These are phyloP conservation scores for Tetranychus urticae DNA, from an alignment of 1,140 invertebrate species.

Conservation along the genomic window DNA sequence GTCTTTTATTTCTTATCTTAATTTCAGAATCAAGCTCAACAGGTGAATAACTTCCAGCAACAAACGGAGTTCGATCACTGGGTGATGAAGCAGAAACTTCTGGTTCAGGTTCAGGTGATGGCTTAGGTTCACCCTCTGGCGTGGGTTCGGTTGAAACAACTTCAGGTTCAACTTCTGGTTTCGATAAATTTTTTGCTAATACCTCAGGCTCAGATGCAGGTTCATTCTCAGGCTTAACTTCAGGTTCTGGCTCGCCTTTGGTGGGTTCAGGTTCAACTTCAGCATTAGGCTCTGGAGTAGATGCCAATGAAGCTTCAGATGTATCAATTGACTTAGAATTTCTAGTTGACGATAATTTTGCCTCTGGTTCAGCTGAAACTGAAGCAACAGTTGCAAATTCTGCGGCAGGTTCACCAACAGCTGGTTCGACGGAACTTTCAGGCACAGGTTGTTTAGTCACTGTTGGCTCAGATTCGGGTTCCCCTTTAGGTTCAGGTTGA, in stretches of 20 bases:
- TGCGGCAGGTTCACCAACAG: too few species aligned
- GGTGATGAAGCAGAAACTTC: neutral
- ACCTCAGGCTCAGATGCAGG: neutral
- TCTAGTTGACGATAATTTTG: too few species aligned
- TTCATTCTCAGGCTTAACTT: neutral
- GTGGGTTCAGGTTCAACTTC: neutral
- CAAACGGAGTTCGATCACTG: too few species aligned
- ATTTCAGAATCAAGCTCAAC: too few species aligned
- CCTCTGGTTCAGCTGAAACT: too few species aligned
- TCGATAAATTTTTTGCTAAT: neutral
- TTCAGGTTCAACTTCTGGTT: neutral
- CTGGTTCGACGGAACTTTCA: too few species aligned
- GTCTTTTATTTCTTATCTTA: neutral
- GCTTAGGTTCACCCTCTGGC: neutral
- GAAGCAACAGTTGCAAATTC: too few species aligned
- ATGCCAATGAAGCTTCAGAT: neutral
- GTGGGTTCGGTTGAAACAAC: too few species aligned
- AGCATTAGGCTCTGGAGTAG: neutral
- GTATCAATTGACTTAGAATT: too few species aligned
- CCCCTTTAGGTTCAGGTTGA: neutral
- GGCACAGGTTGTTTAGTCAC: too few species aligned
- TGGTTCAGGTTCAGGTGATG: constrained; percentile 4
- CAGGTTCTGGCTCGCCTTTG: neutral
- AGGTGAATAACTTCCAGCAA: too few species aligned
- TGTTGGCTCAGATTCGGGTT: constrained; percentile 3